Evolutionary conservation across 1,140 invertebrate species (phyloP), one percentile per base, ranked within the genome.

Genomic region (Orius insidiosus): DNA sequence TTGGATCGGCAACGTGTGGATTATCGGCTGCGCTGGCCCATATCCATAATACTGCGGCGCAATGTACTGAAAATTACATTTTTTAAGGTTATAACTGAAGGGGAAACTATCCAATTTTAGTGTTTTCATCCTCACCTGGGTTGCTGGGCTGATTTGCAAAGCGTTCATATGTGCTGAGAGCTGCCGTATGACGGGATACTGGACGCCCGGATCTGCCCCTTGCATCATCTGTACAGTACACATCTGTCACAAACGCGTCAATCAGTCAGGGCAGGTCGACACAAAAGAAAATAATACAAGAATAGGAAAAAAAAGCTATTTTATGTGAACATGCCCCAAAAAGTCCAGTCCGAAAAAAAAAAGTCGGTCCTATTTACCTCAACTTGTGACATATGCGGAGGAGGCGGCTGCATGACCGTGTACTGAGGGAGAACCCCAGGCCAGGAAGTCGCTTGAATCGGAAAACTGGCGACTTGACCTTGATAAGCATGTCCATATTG

Each of bases 1-100:
- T 3, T 51, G 45, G 2, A 54, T 46, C 14, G 51, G 47, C 63
- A 84, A 70, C 53, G 74, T 70, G 65, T 80, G 80, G 57, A 85
- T 78, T 66, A 84, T 79, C 58, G 76, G 76, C 56, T 76, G 75
- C 51, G 68, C 54, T 58, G 71, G 54, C 59, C 71, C 66, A 58
- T 71, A 75, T 45, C 58, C 58, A 65, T 77, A 80, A 58, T 76
- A 83, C 58, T 76, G 75, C 33, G 51, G 46, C 31, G 69, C 66
- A 57, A 80, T 78, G 63, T 80, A 80, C 76, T 80, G 70, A 65
- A 58, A 4, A 50, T 13, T 10, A 48, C 3, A 24, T 24, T 3
- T 24, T 24, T 24, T n/a, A n/a, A 24, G 24, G 24, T 24, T 24
- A 24, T 24, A 24, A 24, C n/a, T n/a, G n/a, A n/a, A n/a, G n/a